These are phyloP conservation scores for Drosophila dives DNA, from an alignment of 2,888 invertebrate genomes.

Conservation along the genomic window DNA sequence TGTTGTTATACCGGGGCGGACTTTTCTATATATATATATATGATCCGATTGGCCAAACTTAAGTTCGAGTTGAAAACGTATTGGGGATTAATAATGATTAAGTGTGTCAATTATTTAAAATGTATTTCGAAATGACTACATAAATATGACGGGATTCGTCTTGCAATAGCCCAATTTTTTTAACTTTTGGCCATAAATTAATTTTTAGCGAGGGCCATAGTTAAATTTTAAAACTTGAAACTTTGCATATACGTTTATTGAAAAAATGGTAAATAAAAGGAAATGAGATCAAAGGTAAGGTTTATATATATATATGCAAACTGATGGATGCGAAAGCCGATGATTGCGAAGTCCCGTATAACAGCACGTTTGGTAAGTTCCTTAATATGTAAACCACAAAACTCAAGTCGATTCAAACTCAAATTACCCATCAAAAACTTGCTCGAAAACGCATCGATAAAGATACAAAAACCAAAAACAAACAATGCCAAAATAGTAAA, in stretches of 20 bases:
- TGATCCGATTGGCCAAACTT: conserved; percentile 17
- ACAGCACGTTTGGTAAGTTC: conserved; percentile 85
- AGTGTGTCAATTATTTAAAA: conserved; percentile 4
- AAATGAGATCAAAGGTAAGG: conserved; percentile 82
- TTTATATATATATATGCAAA: conserved; percentile 73
- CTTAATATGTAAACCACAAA: conserved; percentile 66
- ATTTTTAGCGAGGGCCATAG: conserved; percentile 19
- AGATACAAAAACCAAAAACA: conserved; percentile 15
- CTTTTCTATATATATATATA: conserved; percentile 4
- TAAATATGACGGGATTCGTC: conserved; percentile 8
- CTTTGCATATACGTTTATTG: conserved; percentile 40
- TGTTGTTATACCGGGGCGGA: conserved; percentile 69
- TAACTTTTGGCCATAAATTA: conserved; percentile 31
- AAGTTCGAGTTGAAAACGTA: neutral
- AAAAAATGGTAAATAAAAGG: conserved; percentile 38
- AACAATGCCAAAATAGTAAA: conserved; percentile 51
- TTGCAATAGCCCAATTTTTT: conserved; percentile 6
- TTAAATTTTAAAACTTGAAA: conserved; percentile 51
- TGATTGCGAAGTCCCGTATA: conserved; percentile 77
- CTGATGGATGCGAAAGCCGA: conserved; percentile 80
- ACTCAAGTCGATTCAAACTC: conserved; percentile 53
- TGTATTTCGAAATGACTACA: neutral
- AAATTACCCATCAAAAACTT: conserved; percentile 56
- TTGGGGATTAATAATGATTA: conserved; percentile 21
- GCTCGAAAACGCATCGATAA: conserved; percentile 68